phyloP scores from a whole-genome alignment of 2,113 vertebrate genomes.

The Tyto alba region DNA sequence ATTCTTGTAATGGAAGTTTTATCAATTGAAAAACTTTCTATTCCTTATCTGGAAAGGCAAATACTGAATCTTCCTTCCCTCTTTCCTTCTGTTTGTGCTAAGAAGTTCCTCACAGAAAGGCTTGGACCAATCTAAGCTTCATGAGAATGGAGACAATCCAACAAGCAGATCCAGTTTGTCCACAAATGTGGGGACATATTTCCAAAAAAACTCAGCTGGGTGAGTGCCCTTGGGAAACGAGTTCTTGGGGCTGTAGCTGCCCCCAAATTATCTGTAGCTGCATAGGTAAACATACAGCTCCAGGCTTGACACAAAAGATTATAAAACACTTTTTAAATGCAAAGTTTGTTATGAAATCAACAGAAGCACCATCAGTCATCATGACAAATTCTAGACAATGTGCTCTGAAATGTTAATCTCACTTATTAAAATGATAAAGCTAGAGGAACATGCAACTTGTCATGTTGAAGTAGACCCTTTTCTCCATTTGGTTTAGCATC shows the following conservation, averaged over 20 bases:
- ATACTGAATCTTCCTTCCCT: not conserved
- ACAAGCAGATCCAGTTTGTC: not conserved
- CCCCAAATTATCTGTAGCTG: not conserved
- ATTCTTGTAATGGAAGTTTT: not conserved
- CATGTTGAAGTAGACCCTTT: not conserved
- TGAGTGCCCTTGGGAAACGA: not conserved
- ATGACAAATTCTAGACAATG: not conserved
- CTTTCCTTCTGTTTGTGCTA: not conserved
- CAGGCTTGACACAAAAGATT: not conserved
- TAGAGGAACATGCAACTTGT: not conserved
- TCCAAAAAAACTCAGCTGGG: not conserved
- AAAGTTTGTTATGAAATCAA: not conserved
- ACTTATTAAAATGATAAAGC: not conserved
- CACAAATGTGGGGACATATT: not conserved
- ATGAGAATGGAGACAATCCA: not conserved
- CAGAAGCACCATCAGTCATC: not conserved
- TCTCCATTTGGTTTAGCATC: not conserved
- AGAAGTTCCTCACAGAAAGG: not conserved
- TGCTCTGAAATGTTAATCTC: slow-evolving; percentile 8
- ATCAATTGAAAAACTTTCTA: not conserved
- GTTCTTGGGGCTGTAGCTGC: not conserved
- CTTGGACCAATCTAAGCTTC: not conserved
- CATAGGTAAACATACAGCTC: not conserved
- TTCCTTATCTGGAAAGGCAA: not conserved
- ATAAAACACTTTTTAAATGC: not conserved